Conservation (phyloP, 2,888 invertebrate species). For the Octonoba sinensis region DNA sequence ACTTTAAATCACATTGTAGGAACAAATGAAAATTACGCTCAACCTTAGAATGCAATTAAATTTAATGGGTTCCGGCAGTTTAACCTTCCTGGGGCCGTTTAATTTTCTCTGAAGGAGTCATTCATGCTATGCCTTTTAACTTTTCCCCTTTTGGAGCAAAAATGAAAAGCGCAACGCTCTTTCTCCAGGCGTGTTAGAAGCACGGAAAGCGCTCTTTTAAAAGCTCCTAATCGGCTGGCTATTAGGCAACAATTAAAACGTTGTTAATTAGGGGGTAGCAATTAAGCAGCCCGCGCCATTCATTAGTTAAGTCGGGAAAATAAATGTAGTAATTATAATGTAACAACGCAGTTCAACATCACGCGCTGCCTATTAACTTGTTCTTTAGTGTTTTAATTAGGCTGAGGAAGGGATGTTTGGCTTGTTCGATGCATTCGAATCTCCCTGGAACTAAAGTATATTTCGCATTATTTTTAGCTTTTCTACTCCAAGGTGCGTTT, state of each 20-base stretch:
- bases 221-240: slow-evolving; percentile 55
- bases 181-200: slow-evolving; percentile 7
- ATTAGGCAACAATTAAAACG: slow-evolving; percentile 64
- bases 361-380: slow-evolving; percentile 60
- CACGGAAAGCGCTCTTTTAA: slow-evolving; percentile 56
- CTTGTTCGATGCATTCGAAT: slow-evolving; percentile 5
- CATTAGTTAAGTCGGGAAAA: slow-evolving; percentile 64
- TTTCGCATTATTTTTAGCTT: slow-evolving; percentile 3
- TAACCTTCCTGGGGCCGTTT: slow-evolving; percentile 25
- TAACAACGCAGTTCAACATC: slow-evolving; percentile 62
- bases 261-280: slow-evolving; percentile 62
- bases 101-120: slow-evolving; percentile 56
- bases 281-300: slow-evolving; percentile 51
- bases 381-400: slow-evolving; percentile 61
- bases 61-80: slow-evolving; percentile 46
- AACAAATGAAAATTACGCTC: slow-evolving; percentile 62
- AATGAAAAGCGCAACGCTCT: slow-evolving; percentile 28
- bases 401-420: background rate
- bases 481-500: background rate
- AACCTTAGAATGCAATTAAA: slow-evolving; percentile 53
- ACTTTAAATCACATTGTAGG: slow-evolving; percentile 63
- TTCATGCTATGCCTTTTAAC: slow-evolving; percentile 51
- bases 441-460: background rate
- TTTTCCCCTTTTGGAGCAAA: slow-evolving; percentile 25
- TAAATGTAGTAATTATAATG: slow-evolving; percentile 64